Conservation (phyloP, 2,888 invertebrate genomes). For the Orgyia antiqua region DNA sequence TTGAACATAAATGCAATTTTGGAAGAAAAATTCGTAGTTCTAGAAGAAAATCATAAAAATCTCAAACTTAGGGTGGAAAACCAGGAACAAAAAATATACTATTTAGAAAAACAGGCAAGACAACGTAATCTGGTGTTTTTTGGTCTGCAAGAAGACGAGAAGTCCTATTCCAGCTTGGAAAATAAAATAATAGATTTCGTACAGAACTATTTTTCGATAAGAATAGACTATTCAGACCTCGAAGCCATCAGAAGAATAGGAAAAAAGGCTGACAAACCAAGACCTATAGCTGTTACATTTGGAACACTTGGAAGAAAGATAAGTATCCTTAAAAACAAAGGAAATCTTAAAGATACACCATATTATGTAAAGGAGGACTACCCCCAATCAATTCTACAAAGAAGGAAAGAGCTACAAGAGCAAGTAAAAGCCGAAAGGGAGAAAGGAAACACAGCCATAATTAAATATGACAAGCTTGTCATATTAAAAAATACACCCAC, state of each 20-base stretch:
- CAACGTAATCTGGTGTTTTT: conserved; percentile 12
- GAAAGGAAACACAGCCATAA: no score
- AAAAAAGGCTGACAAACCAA: background rate
- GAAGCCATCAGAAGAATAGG: background rate
- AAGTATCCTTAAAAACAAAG: background rate
- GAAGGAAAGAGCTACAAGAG: conserved; percentile 10
- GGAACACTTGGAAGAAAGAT: background rate
- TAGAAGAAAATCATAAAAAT: background rate
- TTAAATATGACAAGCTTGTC: conserved; percentile 13
- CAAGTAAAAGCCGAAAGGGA: conserved; percentile 10
- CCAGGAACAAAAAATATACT: no score
- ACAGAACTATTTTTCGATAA: conserved; percentile 6
- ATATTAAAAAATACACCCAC: no score
- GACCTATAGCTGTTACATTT: background rate
- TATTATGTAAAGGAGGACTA: conserved; percentile 3
- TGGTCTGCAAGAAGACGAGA: conserved; percentile 11
- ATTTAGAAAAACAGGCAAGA: conserved; percentile 12
- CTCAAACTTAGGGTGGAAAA: conserved; percentile 4
- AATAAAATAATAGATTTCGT: conserved; percentile 6
- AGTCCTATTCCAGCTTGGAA: conserved; percentile 6
- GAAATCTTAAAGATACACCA: background rate
- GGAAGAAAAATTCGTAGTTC: background rate
- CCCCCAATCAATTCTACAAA: conserved; percentile 7
- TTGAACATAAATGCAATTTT: background rate
- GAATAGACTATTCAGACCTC: conserved; percentile 3